Evolutionary conservation across 2,797 vertebrate species (phyloP).

Genomic region (Pseudochirops cupreus): DNA sequence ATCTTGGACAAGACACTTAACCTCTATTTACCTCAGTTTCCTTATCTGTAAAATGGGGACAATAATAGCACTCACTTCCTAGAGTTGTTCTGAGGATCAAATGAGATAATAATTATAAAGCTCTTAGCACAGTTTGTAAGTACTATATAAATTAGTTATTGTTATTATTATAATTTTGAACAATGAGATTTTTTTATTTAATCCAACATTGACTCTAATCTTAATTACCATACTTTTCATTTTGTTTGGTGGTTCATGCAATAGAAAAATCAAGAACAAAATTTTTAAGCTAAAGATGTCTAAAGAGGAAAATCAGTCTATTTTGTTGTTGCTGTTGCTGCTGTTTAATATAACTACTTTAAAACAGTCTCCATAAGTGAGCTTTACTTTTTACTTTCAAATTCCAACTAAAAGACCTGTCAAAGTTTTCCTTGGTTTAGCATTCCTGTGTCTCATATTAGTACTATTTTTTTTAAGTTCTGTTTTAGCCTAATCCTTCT

Average conservation of each 20-base stretch:
- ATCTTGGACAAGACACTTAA: neutral
- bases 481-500: conserved; percentile 17
- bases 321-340: neutral
- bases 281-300: conserved; percentile 45
- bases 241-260: conserved; percentile 47
- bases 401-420: neutral
- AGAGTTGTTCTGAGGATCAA: neutral
- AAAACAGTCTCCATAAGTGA: conserved; percentile 58
- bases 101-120: neutral
- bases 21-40: neutral
- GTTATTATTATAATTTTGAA: neutral
- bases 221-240: conserved; percentile 59
- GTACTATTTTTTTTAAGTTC: conserved; percentile 30
- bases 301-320: neutral
- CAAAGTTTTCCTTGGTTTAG: neutral
- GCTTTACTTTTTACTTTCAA: neutral
- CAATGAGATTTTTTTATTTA: neutral
- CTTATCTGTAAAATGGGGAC: neutral
- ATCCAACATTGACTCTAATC: conserved; percentile 34
- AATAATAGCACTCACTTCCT: neutral
- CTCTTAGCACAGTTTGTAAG: neutral
- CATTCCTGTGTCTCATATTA: conserved; percentile 36
- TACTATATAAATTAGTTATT: neutral
- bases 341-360: neutral
- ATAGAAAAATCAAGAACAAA: conserved; percentile 48